Evolutionary conservation across 2,888 invertebrate genomes (phyloP).

Genomic region (Mythimna loreyi): DNA sequence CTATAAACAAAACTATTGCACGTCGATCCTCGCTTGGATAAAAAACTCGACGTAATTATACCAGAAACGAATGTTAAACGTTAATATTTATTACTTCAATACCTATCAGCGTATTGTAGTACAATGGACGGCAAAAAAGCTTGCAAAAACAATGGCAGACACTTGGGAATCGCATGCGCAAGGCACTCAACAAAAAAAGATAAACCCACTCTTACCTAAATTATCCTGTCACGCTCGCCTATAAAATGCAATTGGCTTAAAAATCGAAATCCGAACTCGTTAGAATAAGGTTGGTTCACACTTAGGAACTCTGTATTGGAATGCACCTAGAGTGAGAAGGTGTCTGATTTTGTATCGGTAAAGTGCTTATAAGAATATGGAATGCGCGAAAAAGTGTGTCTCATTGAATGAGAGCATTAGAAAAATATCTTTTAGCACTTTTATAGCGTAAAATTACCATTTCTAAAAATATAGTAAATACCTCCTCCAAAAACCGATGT

Average conservation of each 20-base stretch:
- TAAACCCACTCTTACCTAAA: slow-evolving; percentile 84
- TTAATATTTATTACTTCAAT: slow-evolving; percentile 78
- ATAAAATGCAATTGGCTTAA: slow-evolving; percentile 90
- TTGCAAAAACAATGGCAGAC: slow-evolving; percentile 76
- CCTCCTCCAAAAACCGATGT: neutral
- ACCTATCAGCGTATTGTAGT: slow-evolving; percentile 77
- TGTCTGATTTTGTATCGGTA: neutral
- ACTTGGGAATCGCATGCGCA: slow-evolving; percentile 80
- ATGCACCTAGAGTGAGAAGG: neutral
- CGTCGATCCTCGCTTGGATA: slow-evolving; percentile 56
- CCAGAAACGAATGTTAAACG: slow-evolving; percentile 79
- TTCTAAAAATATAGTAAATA: neutral
- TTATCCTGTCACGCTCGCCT: slow-evolving; percentile 90
- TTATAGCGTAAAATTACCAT: rapidly evolving
- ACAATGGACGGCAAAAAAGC: slow-evolving; percentile 80
- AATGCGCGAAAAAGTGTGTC: neutral
- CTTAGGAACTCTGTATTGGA: slow-evolving; percentile 6
- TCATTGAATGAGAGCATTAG: neutral
- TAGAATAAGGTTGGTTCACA: slow-evolving; percentile 76
- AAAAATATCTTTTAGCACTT: neutral
- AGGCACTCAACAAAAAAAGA: slow-evolving; percentile 73
- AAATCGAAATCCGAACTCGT: slow-evolving; percentile 84
- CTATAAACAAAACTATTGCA: slow-evolving; percentile 69
- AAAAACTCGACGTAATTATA: slow-evolving; percentile 80
- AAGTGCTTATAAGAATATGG: neutral